A percentile compares a stretch with the other conserved stretches of the same genome.
Evolutionary conservation across 2,888 invertebrate species (phyloP).

Genomic region (Ischnus inquisitorius): DNA sequence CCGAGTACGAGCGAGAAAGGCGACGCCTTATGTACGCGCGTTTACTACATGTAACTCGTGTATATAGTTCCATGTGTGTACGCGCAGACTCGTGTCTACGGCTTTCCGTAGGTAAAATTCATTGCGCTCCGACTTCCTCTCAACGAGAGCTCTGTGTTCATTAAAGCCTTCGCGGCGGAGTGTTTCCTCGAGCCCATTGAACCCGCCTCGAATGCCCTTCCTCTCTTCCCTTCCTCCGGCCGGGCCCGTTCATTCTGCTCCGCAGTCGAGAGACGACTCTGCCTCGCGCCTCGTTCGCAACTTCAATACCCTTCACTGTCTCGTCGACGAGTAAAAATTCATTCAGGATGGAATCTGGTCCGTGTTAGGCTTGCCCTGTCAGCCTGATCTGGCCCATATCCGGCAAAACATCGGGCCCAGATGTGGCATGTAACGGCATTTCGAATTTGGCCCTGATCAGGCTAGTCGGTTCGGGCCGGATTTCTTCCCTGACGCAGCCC

Average conservation of each 20-base stretch:
- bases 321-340: background rate
- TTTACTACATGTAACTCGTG: background rate
- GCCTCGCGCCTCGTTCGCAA: background rate
- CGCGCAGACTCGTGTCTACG: background rate
- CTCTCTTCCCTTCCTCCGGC: slow-evolving; percentile 16
- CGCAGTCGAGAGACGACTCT: background rate
- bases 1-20: background rate
- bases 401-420: too few species aligned
- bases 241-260: background rate
- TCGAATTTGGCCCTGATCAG: too few species aligned
- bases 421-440: too few species aligned
- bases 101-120: slow-evolving; percentile 13
- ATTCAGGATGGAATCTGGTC: too few species aligned
- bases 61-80: background rate
- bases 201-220: slow-evolving; percentile 23
- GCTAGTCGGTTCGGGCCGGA: too few species aligned
- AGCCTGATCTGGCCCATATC: too few species aligned
- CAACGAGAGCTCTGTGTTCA: slow-evolving; percentile 57
- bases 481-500: too few species aligned
- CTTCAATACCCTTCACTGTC: background rate
- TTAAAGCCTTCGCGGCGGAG: slow-evolving; percentile 46
- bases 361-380: too few species aligned
- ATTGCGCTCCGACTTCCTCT: slow-evolving; percentile 46
- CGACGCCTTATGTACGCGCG: background rate
- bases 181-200: slow-evolving; percentile 39